phyloP scores from a whole-genome alignment of 2,888 invertebrate species.

The Ophioninae sp. region DNA sequence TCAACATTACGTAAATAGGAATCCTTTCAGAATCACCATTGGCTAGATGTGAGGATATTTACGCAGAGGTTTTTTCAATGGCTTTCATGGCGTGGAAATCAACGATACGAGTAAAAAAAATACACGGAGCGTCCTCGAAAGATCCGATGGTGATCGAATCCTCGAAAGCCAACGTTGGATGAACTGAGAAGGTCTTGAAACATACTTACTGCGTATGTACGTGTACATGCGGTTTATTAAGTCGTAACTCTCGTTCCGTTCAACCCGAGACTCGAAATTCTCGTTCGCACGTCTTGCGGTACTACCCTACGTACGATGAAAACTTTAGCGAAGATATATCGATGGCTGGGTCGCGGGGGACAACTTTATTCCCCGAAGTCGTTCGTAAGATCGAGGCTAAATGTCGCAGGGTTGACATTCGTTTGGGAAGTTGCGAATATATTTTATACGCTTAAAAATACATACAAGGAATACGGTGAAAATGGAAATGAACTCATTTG shows the following conservation, averaged over 20 bases:
- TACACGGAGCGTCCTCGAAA: neutral
- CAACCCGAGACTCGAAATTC: slow-evolving; percentile 26
- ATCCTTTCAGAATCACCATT: too few relatives aligned
- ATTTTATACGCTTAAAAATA: neutral
- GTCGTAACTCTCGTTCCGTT: slow-evolving; percentile 44
- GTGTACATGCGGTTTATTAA: slow-evolving; percentile 39
- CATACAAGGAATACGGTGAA: neutral
- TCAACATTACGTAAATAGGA: too few relatives aligned
- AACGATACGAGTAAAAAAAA: neutral
- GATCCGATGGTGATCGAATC: too few relatives aligned
- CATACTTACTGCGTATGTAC: neutral
- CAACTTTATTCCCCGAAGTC: slow-evolving; percentile 4
- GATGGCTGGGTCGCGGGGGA: neutral
- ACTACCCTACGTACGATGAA: neutral
- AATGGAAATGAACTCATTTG: neutral
- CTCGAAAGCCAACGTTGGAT: neutral
- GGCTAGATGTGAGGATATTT: neutral
- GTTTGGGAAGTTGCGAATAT: neutral
- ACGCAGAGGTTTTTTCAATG: neutral
- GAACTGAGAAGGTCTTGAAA: neutral
- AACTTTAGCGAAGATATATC: slow-evolving; percentile 14
- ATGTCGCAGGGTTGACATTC: neutral
- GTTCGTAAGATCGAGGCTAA: slow-evolving; percentile 16
- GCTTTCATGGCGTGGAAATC: neutral
- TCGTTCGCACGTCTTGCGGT: slow-evolving; percentile 25